Conservation (phyloP, 2,797 vertebrate species). For the Chloroceryle inda region DNA sequence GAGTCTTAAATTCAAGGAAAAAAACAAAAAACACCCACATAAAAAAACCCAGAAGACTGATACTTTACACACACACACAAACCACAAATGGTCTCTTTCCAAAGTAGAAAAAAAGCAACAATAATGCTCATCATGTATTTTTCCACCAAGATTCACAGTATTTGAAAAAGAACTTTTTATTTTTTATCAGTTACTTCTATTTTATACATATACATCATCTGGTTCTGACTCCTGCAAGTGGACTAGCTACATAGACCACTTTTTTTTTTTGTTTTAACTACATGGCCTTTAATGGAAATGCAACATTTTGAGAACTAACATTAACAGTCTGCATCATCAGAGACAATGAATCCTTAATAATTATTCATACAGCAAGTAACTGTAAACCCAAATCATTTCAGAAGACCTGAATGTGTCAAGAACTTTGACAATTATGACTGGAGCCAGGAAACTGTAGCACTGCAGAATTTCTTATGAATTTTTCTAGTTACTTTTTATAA, state of each 20-base stretch:
- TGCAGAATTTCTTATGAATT: conserved; percentile 93
- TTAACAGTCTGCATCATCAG: conserved; percentile 69
- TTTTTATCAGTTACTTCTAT: conserved; percentile 10
- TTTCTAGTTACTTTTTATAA: conserved; percentile 93
- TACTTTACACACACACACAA: not conserved
- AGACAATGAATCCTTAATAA: conserved; percentile 77
- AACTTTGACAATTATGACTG: conserved; percentile 99
- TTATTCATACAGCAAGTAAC: conserved; percentile 80
- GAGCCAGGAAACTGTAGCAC: conserved; percentile 94
- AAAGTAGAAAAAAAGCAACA: not conserved
- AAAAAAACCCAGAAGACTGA: not conserved
- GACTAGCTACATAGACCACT: not conserved
- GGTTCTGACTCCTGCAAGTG: conserved; percentile 29
- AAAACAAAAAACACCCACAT: not conserved
- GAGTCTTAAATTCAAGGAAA: conserved; percentile 15
- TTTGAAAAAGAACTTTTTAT: conserved; percentile 30
- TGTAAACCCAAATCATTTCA: conserved; percentile 83
- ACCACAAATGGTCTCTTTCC: not conserved
- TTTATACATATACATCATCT: conserved; percentile 12
- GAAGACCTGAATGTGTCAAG: conserved; percentile 91
- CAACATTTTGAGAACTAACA: conserved; percentile 66
- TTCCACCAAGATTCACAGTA: conserved; percentile 44
- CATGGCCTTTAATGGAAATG: conserved; percentile 61
- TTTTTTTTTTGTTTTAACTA: not conserved
- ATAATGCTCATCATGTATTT: not conserved